Evolutionary conservation across 2,113 vertebrate species (phyloP).

Genomic region (Tetrao urogallus): DNA sequence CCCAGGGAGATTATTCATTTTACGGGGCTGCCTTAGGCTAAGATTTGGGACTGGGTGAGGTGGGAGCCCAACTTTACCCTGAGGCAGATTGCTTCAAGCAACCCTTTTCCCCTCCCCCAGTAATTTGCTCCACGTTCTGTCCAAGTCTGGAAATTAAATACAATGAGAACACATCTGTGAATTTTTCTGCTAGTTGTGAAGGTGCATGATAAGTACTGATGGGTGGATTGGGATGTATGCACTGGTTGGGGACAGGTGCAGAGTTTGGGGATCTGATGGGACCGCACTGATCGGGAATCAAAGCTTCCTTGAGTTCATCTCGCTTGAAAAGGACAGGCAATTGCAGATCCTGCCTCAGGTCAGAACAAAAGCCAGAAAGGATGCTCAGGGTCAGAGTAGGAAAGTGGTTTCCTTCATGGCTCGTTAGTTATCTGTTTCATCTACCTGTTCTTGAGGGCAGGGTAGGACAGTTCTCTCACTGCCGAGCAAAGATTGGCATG

Average conservation of each 20-base stretch:
- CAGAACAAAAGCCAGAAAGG: not conserved
- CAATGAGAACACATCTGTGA: fast-evolving
- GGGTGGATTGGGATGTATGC: not conserved
- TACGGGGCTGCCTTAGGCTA: not conserved
- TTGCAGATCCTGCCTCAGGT: not conserved
- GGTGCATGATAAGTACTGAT: fast-evolving
- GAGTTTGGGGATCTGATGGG: not conserved
- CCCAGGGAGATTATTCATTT: not conserved
- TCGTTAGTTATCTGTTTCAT: fast-evolving
- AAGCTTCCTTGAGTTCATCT: not conserved
- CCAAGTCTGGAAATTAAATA: not conserved
- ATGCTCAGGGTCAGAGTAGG: not conserved
- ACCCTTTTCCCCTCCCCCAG: not conserved
- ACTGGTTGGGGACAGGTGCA: fast-evolving
- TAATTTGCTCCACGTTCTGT: not conserved
- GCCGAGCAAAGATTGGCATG: not conserved
- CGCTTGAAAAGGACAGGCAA: not conserved
- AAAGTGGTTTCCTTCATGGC: not conserved
- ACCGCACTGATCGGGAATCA: not conserved
- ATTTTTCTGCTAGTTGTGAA: not conserved
- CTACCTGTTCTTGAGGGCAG: not conserved
- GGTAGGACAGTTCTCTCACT: not conserved
- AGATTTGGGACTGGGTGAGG: not conserved
- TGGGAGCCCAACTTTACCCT: not conserved
- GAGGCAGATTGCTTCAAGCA: not conserved